A percentile compares a stretch with the other conserved stretches of the same genome.
Evolutionary conservation across 2,888 invertebrate genomes (phyloP).

Genomic region (Oligia latruncula): DNA sequence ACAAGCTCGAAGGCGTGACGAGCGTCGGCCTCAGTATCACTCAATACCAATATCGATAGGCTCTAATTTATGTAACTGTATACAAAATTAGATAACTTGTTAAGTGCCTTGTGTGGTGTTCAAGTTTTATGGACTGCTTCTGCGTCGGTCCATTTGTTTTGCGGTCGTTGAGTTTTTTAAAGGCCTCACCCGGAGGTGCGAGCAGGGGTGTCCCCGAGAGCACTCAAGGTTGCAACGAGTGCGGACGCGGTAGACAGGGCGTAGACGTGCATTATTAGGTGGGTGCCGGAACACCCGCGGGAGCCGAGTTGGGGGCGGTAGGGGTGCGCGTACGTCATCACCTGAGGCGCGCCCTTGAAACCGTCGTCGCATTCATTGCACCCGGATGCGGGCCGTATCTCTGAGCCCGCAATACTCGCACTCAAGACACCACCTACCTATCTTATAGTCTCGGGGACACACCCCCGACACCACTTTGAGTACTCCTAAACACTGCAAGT

Average conservation of each 20-base stretch:
- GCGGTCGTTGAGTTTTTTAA: conserved; percentile 65
- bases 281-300: conserved; percentile 89
- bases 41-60: conserved; percentile 46
- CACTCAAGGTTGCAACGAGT: conserved; percentile 88
- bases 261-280: conserved; percentile 91
- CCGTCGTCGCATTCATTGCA: conserved; percentile 90
- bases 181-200: conserved; percentile 67
- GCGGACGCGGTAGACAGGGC: conserved; percentile 89
- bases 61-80: conserved; percentile 37
- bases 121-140: conserved; percentile 37
- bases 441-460: conserved; percentile 61
- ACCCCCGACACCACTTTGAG: conserved; percentile 54
- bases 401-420: conserved; percentile 80
- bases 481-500: conserved; percentile 49
- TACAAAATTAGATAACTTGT: conserved; percentile 19
- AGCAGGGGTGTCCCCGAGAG: conserved; percentile 79
- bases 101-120: conserved; percentile 28
- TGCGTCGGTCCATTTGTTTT: conserved; percentile 46
- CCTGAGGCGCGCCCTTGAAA: conserved; percentile 90
- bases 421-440: conserved; percentile 80
- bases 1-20: conserved; percentile 52
- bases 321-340: conserved; percentile 89
- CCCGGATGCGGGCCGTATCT: conserved; percentile 88
- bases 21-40: conserved; percentile 38
- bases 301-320: conserved; percentile 79